These are phyloP conservation scores for Henicopernis longicauda DNA, from an alignment of 2,113 vertebrate species.

Conservation along the genomic window DNA sequence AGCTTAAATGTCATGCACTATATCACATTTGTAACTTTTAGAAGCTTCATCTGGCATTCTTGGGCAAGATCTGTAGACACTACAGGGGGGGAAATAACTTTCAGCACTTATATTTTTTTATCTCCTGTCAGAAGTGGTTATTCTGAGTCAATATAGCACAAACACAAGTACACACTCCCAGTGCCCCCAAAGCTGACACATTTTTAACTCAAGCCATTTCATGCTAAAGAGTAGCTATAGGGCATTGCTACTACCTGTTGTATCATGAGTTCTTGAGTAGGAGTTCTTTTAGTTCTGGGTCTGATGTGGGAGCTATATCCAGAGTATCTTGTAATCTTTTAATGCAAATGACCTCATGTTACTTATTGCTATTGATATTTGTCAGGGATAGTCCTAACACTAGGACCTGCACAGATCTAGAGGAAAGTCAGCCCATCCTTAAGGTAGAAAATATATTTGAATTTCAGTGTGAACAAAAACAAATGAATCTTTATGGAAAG, in stretches of 20 bases:
- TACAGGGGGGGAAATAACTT: not conserved
- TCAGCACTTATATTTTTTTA: not conserved
- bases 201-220: not conserved
- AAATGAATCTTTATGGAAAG: not conserved
- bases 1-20: not conserved
- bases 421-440: not conserved
- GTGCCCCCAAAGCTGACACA: not conserved
- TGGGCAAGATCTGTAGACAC: not conserved
- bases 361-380: not conserved
- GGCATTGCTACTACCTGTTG: not conserved
- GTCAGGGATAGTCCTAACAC: not conserved
- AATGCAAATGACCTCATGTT: not conserved
- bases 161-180: not conserved
- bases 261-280: not conserved
- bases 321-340: not conserved
- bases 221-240: not conserved
- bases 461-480: not conserved
- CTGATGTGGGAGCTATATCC: not conserved
- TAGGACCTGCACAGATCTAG: not conserved
- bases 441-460: not conserved
- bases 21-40: slow-evolving; percentile 5
- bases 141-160: not conserved
- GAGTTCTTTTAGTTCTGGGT: not conserved
- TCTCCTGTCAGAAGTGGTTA: not conserved
- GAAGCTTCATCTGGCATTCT: slow-evolving; percentile 7